These are phyloP conservation scores for Sphenodon punctatus DNA, from an alignment of 2,797 vertebrate species.

Conservation along the genomic window DNA sequence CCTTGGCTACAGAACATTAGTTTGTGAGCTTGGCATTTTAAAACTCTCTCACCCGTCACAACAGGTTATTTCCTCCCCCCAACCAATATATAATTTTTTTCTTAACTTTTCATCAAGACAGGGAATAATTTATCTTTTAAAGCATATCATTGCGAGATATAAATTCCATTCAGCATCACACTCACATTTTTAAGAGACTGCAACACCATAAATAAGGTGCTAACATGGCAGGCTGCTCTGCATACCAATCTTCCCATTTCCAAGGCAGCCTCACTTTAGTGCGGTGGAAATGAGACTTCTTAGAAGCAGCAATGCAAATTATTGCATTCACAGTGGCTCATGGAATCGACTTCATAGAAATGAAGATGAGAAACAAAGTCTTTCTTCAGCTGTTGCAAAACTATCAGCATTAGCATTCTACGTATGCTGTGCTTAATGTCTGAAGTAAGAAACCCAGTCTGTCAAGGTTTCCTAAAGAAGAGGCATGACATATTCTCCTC, in stretches of 20 bases:
- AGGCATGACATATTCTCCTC: no score
- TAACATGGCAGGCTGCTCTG: constrained; percentile 4
- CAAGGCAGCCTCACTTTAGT: constrained; percentile 27
- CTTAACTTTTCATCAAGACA: neutral
- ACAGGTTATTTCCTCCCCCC: neutral
- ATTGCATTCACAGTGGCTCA: constrained; percentile 15
- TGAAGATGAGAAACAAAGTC: constrained; percentile 1
- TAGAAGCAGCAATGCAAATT: constrained; percentile 25
- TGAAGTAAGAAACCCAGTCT: neutral
- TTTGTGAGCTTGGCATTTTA: neutral
- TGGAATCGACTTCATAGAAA: neutral
- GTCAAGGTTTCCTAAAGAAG: neutral
- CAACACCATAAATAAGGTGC: constrained; percentile 20
- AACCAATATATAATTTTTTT: neutral
- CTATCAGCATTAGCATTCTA: neutral
- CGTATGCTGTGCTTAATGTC: neutral
- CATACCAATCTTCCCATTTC: constrained; percentile 24
- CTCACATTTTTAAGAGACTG: constrained; percentile 30
- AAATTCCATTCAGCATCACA: constrained; percentile 34
- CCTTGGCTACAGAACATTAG: neutral
- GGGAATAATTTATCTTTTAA: neutral
- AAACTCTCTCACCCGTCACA: neutral
- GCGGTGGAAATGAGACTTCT: neutral
- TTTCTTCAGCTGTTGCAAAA: neutral
- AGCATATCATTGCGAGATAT: constrained; percentile 5